Evolutionary conservation across 2,888 invertebrate species (phyloP), one percentile per base, ranked within the genome.

Genomic region (Tuberolachnus salignus): DNA sequence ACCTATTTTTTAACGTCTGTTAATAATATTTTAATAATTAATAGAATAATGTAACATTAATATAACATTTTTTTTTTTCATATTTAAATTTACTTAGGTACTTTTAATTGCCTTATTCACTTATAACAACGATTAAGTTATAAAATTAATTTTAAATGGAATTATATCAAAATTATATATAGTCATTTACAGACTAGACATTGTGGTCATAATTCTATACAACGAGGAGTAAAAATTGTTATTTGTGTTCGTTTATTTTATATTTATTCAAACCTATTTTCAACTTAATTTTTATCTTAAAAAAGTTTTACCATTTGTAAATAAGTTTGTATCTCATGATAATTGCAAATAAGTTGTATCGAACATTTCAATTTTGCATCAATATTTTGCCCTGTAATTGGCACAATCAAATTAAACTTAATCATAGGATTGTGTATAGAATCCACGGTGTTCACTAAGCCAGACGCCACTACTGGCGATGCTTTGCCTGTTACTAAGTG

Each of bases 341-440:
- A 78, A 23, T 78, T 57, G 49, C 75, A 78, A 49, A 78, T 59
- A 13, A 78, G 75, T 67, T 78, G 67, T 26, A 78, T 57, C 16
- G 75, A 67, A n/a, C 75, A 78, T 11, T 78, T 78, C 11, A 78
- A 21, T 59, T 78, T 78, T 21, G 75, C 75, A 16, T 78, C 75
- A 11, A 78, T 57, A 67, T 78, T 78, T 59, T 69, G 46, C 49
- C 75, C 75, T n/a, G 14, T 59, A 21, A 78, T 67, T 21, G 75
- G 75, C 46, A 78, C 67, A 13, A 67, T 67, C 21, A 78, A 67
- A 51, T 78, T 69, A 21, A 78, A 78, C 1, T 59, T 78, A 21
- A 67, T 23, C 75, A 78, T 78, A 13, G 75, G 75, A 21, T 78
- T 78, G 9, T 78, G 67, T 59, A 78, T 67, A 51, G 75, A 78